Percentiles rank a stretch among this genome's conserved stretches.
Conservation (phyloP, 2,113 vertebrate species). For the Hippolais icterina region DNA sequence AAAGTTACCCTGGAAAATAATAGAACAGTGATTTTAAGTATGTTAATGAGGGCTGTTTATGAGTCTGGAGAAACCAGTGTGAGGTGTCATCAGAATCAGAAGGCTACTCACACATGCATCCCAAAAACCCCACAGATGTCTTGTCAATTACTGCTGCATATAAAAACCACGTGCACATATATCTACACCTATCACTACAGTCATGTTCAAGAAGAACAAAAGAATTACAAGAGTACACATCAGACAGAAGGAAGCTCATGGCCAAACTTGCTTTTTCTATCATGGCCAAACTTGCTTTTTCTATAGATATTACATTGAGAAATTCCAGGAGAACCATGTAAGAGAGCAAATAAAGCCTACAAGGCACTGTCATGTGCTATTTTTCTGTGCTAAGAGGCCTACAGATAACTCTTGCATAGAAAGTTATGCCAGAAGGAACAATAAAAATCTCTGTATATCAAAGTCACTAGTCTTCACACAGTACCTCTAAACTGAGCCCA, state of each 20-base stretch:
- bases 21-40: not conserved
- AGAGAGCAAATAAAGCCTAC: conserved; percentile 26
- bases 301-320: not conserved
- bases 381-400: conserved; percentile 5
- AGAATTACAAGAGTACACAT: not conserved
- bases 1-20: not conserved
- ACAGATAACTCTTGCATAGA: conserved; percentile 35
- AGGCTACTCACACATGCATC: not conserved
- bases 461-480: conserved; percentile 13
- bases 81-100: not conserved
- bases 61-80: not conserved
- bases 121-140: not conserved
- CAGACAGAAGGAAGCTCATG: not conserved
- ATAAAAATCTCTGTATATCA: conserved; percentile 33
- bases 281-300: not conserved
- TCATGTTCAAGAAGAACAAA: not conserved
- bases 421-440: conserved; percentile 42
- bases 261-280: not conserved
- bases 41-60: not conserved
- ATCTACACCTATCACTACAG: not conserved
- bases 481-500: not conserved
- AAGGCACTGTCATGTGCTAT: not conserved
- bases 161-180: not conserved
- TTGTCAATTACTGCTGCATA: not conserved
- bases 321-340: not conserved